These are phyloP conservation scores for Penaeus japonicus DNA, from an alignment of 1,140 invertebrate genomes.

Conservation along the genomic window DNA sequence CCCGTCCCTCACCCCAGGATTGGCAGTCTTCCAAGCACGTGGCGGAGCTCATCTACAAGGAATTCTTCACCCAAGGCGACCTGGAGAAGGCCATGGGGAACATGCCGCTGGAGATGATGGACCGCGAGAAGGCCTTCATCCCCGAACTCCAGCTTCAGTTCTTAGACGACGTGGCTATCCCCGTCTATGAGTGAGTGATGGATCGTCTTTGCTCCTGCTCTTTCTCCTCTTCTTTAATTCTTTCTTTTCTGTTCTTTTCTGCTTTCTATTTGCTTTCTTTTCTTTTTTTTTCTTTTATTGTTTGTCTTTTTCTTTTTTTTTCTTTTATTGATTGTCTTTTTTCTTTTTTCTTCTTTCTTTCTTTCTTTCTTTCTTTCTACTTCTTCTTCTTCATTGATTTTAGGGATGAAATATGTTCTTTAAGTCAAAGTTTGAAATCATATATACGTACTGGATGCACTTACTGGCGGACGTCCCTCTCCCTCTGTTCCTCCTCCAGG, in stretches of 20 bases:
- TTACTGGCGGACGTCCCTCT: too few species aligned
- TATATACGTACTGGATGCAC: too few species aligned
- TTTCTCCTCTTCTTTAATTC: background rate
- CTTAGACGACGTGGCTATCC: slow-evolving; percentile 72
- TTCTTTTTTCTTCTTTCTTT: too few species aligned
- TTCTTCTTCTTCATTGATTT: too few species aligned
- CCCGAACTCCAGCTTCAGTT: slow-evolving; percentile 85
- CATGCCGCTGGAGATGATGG: slow-evolving; percentile 80
- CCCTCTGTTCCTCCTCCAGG: background rate
- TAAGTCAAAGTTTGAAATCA: too few species aligned
- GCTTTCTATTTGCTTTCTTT: too few species aligned
- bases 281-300: too few species aligned
- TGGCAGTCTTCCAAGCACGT: slow-evolving; percentile 64
- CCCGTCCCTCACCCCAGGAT: slow-evolving; percentile 60
- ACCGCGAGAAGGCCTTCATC: slow-evolving; percentile 81
- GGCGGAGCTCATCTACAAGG: slow-evolving; percentile 76
- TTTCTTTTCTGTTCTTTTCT: too few species aligned
- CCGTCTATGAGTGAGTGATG: slow-evolving; percentile 69
- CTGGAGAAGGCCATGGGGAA: slow-evolving; percentile 83
- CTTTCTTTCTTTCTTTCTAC: too few species aligned
- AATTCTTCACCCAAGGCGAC: slow-evolving; percentile 90
- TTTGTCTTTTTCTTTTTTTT: too few species aligned
- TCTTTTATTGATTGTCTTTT: too few species aligned
- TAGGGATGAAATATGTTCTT: too few species aligned
- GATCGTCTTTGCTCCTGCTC: background rate